phyloP scores from a whole-genome alignment of 2,888 invertebrate genomes.

The Hofmannophila pseudospretella region DNA sequence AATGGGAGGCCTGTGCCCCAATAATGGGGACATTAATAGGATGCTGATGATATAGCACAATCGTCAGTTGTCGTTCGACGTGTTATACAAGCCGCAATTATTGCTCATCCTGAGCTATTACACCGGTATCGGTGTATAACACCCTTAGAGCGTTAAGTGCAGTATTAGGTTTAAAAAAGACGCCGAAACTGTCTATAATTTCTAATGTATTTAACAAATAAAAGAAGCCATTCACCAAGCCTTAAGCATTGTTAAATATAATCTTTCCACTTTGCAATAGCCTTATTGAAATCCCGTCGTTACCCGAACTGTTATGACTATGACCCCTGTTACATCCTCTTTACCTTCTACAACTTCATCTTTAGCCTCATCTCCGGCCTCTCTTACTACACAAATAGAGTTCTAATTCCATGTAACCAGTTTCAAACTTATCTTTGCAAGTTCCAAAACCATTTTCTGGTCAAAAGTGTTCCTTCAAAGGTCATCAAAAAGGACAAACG shows the following conservation, averaged over 20 bases:
- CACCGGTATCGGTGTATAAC: too few species aligned
- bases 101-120: too few species aligned
- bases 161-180: too few species aligned
- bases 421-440: not conserved
- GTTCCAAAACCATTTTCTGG: conserved; percentile 5
- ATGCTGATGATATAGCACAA: too few species aligned
- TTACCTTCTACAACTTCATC: not conserved
- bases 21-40: too few species aligned
- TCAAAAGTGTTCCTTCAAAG: conserved; percentile 8
- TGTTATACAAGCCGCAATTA: too few species aligned
- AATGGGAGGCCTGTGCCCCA: too few species aligned
- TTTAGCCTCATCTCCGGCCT: not conserved
- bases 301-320: conserved; percentile 2
- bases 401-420: not conserved
- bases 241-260: conserved; percentile 4
- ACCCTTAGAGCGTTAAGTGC: too few species aligned
- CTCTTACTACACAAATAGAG: not conserved
- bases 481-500: conserved; percentile 9
- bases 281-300: conserved; percentile 4
- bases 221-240: not conserved
- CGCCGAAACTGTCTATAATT: too few species aligned
- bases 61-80: too few species aligned
- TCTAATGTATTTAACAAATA: too few species aligned
- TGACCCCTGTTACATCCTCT: conserved; percentile 7
- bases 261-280: conserved; percentile 1